Evolutionary conservation across 1,140 invertebrate genomes (phyloP), one percentile per base, ranked within the genome.

Genomic region (Adelges cooleyi): DNA sequence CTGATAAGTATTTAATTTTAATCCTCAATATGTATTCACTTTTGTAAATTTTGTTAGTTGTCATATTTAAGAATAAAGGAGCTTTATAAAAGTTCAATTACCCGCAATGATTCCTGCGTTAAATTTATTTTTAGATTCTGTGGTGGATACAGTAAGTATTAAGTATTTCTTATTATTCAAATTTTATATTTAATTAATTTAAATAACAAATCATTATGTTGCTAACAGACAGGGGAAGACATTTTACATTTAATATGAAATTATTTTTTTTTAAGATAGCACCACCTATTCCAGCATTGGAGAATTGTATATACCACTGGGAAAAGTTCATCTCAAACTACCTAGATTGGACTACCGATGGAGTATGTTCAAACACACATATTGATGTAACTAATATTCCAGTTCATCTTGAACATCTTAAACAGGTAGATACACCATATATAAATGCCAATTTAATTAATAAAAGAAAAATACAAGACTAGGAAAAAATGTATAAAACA

Each of bases 301-400:
- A 59, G 33, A 59, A 59, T 59, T 59, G 40, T 13, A 44, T 59
- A 42, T 59, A 59, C 44, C 53, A 59, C 15, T 59, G 53, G 53
- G 53, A 59, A 59, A 59, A 59, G 33, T 59, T 59, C 33, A 59
- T 59, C 36, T 10, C 44, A 18, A 59, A 59, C 27, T 59, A 59
- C 18, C 44, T 59, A 23, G 53, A 59, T n/a, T 59, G 53, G 53
- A 59, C 53, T 8, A 23, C 53, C 3, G 53, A 59, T 44, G 53
- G 53, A 25, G 18, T 42, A 44, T 59, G n/a, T 59, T 59, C 53
- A 11, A n/a, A 59, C 23, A 59, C 53, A 1, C 38, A 13, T 11
- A 27, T 59, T 42, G 22, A 59, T 11, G 22, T 42, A 27, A 59
- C 53, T 0, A 59, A 59, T 44, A 40, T 59, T 5, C 53, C 53